Base-by-base conservation (phyloP, 2,797 vertebrate species). In the Onychomys arenicola region DNA sequence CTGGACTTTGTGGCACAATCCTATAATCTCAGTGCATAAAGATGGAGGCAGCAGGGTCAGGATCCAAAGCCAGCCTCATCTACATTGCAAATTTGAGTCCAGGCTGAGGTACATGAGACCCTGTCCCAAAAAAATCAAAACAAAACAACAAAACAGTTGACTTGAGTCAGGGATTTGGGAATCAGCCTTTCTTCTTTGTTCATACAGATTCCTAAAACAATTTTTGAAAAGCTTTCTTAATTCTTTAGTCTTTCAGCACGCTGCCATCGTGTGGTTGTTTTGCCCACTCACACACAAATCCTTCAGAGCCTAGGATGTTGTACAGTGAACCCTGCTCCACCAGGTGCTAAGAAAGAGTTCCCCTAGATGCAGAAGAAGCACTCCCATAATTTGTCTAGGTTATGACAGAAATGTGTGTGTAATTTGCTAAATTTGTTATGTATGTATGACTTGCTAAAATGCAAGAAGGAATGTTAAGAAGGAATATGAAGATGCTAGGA, bases 211-310 rank as follows among this genome's bases (percentile, higher is more conserved):
- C 92, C 91, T 92, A 52, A 89, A 94, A 90, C 27, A 23, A 92
- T 86, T 94, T 92, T 67, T n/a, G 12, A 8, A 25, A 80, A 46
- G 29, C 13, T 46, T 43, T 14, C 57, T 40, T 21, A 2, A 82
- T 85, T 93, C 46, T 93, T 95, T 97, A 96, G 97, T 97, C 97
- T 98, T 98, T 98, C 96, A 97, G 90, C 97, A 96, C 98, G 95
- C 98, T 99, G 98, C 98, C 98, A 98, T 97, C 98, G 40, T 86
- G 97, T 97, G 98, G 98, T 46, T 85, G 63, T 81, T 95, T 93
- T 89, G 34, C 76, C 92, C 89, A 93, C 76, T 95, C 84, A 95
- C 97, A 93, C 75, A 81, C 80, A 96, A 88, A 84, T 27, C 8
- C 93, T 67, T 57, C 40, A 16, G 40, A 59, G 10, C 76, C 52